Conservation (phyloP, 2,113 vertebrate genomes). For the Micronisus gabar region DNA sequence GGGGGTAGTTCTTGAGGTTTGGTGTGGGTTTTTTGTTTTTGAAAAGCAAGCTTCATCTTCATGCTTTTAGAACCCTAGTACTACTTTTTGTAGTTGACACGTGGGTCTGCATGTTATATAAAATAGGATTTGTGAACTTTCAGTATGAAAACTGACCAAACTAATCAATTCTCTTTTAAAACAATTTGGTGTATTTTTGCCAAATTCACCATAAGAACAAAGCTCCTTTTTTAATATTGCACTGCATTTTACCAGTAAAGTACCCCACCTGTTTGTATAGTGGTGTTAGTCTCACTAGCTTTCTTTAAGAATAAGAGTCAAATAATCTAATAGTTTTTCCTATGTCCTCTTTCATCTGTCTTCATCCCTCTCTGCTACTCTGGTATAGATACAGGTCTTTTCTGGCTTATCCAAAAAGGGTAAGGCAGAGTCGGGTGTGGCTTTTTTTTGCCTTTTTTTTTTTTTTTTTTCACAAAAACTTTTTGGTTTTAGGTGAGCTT, state of each 20-base stretch:
- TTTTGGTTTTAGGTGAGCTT: neutral
- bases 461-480: neutral
- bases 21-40: neutral
- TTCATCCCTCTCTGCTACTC: neutral
- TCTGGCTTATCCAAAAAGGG: neutral
- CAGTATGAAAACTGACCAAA: neutral
- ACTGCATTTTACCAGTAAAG: neutral
- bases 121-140: neutral
- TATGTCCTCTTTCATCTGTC: neutral
- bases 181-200: neutral
- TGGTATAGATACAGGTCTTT: neutral
- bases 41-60: neutral
- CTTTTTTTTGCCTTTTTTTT: no score
- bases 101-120: neutral
- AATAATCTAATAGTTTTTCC: neutral
- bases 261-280: neutral
- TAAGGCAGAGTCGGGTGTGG: neutral
- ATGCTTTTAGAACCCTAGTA: neutral
- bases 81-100: neutral
- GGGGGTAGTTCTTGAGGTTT: no score
- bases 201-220: neutral
- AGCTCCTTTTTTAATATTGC: neutral
- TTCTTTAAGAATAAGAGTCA: neutral
- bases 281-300: neutral
- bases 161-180: neutral